Percentiles rank a stretch among this genome's conserved stretches.
These are phyloP conservation scores for Heliconius charithonia DNA, from an alignment of 2,888 invertebrate species.

Conservation along the genomic window DNA sequence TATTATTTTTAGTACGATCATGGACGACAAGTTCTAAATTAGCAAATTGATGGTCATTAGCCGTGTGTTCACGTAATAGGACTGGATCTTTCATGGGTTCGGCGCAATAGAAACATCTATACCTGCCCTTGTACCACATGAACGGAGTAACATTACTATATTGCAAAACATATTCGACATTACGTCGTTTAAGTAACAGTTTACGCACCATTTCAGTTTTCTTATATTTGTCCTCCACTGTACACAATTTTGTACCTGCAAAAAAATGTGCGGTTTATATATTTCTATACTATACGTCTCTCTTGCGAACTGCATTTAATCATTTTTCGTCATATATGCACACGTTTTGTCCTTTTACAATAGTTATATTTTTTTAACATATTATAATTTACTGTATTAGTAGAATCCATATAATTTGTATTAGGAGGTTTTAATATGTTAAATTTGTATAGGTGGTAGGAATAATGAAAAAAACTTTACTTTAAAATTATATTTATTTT, in stretches of 20 bases:
- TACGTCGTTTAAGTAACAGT: constrained; percentile 68
- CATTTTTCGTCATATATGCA: background rate
- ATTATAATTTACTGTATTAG: background rate
- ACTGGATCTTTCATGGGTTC: constrained; percentile 72
- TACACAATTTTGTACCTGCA: constrained; percentile 73
- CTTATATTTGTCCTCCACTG: constrained; percentile 74
- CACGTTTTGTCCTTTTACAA: background rate
- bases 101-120: constrained; percentile 73
- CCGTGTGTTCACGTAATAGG: constrained; percentile 65
- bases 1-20: constrained; percentile 73
- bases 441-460: background rate
- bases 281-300: constrained; percentile 23
- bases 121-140: constrained; percentile 75
- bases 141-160: constrained; percentile 77
- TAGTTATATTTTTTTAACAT: background rate
- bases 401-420: background rate
- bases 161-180: constrained; percentile 75
- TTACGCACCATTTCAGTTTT: constrained; percentile 72
- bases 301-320: constrained; percentile 11
- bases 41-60: constrained; percentile 63
- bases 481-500: constrained; percentile 17
- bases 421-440: background rate
- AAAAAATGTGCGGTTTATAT: constrained; percentile 61
- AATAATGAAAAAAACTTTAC: background rate
- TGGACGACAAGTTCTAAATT: constrained; percentile 71